A percentile compares a stretch with the other conserved stretches of the same genome.
Conservation (phyloP, 2,797 vertebrate species). For the Tragelaphus eurycerus region DNA sequence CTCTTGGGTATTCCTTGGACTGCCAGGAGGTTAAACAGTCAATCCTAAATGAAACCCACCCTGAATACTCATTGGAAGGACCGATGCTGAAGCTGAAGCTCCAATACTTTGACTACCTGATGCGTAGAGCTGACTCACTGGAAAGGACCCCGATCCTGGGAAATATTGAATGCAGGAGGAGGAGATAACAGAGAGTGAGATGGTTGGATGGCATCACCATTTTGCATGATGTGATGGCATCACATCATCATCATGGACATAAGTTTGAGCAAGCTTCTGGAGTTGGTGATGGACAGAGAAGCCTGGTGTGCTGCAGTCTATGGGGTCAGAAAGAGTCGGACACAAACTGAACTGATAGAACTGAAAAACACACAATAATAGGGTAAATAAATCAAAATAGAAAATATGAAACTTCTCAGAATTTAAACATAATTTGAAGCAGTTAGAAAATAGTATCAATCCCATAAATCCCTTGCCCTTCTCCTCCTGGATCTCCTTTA, state of each 20-base stretch:
- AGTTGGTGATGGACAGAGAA: not conserved
- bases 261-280: not conserved
- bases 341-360: not conserved
- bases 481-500: not conserved
- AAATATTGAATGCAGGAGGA: not conserved
- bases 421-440: not conserved
- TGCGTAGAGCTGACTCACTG: rapidly evolving
- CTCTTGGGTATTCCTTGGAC: not conserved
- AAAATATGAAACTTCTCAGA: not conserved
- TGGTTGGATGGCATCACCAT: not conserved
- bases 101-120: not conserved
- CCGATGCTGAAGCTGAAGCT: not conserved
- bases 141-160: not conserved
- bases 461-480: not conserved
- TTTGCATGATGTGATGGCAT: not conserved
- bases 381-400: not conserved
- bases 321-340: not conserved
- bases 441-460: not conserved
- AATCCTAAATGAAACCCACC: not conserved
- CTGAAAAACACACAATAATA: not conserved
- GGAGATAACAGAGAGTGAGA: not conserved
- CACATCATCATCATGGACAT: not conserved
- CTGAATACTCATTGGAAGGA: not conserved
- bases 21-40: not conserved
- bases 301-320: not conserved